These are phyloP conservation scores for Chaetorhynchus papuensis DNA, from an alignment of 2,113 vertebrate species.

Conservation along the genomic window DNA sequence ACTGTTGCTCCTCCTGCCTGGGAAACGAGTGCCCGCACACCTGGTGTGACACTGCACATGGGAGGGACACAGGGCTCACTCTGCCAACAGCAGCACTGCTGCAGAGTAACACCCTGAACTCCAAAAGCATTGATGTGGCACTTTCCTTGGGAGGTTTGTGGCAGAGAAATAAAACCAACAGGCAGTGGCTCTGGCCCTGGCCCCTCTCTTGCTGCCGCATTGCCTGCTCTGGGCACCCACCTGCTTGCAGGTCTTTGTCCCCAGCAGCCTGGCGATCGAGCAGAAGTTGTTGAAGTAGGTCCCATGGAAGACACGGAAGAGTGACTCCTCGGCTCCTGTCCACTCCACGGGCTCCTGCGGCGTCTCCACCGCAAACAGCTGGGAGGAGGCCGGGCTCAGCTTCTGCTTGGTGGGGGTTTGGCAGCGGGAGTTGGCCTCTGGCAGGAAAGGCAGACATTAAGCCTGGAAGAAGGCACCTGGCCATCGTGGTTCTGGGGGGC, in stretches of 20 bases:
- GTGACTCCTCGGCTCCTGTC: conserved; percentile 93
- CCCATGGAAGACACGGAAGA: conserved; percentile 95
- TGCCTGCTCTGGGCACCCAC: conserved; percentile 47
- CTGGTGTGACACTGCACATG: background rate
- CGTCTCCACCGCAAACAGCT: conserved; percentile 72
- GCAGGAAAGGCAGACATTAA: background rate
- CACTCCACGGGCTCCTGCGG: conserved; percentile 79
- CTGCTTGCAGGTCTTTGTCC: conserved; percentile 96
- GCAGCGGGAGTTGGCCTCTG: conserved; percentile 93
- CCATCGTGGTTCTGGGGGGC: background rate
- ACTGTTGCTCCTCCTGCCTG: background rate
- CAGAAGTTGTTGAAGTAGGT: conserved; percentile 99
- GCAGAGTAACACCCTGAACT: background rate
- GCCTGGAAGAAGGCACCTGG: background rate
- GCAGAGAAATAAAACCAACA: background rate
- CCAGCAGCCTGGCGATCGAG: conserved; percentile 91
- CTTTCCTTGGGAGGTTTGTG: accelerated
- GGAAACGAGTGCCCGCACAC: background rate
- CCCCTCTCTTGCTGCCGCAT: background rate
- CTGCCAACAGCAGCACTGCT: background rate
- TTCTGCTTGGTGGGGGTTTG: conserved; percentile 92
- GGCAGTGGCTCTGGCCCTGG: background rate
- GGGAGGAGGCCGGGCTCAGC: conserved; percentile 75
- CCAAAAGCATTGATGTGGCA: background rate
- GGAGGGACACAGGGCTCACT: background rate